Base-by-base conservation (phyloP, 2,888 invertebrate species). In the Acrocyrtus sp. region DNA sequence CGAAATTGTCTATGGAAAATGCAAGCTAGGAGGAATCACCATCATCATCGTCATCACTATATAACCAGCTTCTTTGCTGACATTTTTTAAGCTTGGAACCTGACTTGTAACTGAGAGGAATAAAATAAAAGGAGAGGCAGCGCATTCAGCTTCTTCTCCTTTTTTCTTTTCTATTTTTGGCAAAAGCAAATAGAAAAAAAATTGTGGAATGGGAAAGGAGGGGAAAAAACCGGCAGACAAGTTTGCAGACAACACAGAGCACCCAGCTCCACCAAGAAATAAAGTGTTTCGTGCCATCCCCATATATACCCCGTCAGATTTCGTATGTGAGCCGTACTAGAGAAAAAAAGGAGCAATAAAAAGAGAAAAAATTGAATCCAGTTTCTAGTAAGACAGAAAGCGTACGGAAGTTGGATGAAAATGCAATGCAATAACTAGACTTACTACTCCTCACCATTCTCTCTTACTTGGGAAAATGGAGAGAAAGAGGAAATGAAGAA, bases 151-250 rank as follows among this genome's bases (percentile, higher is more conserved):
- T 15, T 17, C 47, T 12, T 47, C 17, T n/a, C n/a, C n/a, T 17
- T 47, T 17, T 43, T 57, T 60, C 27, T 53, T 68, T 53, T 58
- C 68, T 60, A 43, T 29, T 29, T n/a, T n/a, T 6, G 6, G 6
- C 21, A 47, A 19, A 45, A 56, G 65, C 45, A 68, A 68, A 68
- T 68, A 69, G 69, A 68, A 68, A 45, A 17, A 54, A 67, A 47
- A 34, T 60, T 34, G 43, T 47, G 50, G 51, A 68, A 21, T 24
- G 50, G 27, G 50, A 56, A 57, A 41, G 26, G 41, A 22, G 17
- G 47, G 17, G 19, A 24, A 21, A 51, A 57, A 57, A 58, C 57
- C 67, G 57, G 58, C 50, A 27, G 43, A 67, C 17, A 50, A 67
- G 51, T 45, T 65, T 57, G 43, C 29, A 26, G 45, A 43, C 22